A percentile compares a stretch with the other conserved stretches of the same genome.
phyloP scores from a whole-genome alignment of 2,113 vertebrate species.

The Sorex araneus region DNA sequence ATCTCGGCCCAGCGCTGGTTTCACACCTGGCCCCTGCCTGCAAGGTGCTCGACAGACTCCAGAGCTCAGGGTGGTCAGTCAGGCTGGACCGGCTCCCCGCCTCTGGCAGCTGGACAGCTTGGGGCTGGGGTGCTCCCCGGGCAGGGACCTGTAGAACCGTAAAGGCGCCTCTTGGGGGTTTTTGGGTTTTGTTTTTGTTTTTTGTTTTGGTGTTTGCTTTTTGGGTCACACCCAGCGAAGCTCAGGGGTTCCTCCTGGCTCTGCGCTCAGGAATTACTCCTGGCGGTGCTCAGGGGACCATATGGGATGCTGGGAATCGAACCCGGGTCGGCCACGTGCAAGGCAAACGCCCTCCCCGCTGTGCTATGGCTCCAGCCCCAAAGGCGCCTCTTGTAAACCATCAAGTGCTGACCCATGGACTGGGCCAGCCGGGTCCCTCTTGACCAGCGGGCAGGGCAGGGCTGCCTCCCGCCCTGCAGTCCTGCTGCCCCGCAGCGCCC shows the following conservation, averaged over 20 bases:
- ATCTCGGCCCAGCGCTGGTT: neutral
- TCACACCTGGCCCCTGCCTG: neutral
- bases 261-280: too few species aligned
- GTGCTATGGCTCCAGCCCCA: too few species aligned
- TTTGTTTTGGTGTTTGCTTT: too few species aligned
- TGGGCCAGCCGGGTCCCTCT: neutral
- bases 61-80: neutral
- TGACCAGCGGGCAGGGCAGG: neutral
- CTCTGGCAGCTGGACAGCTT: neutral
- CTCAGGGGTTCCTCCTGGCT: too few species aligned
- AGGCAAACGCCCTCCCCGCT: too few species aligned
- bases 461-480: neutral
- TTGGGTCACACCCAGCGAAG: too few species aligned
- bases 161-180: neutral
- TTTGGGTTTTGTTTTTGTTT: too few species aligned
- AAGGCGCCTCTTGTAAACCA: neutral
- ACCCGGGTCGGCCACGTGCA: too few species aligned
- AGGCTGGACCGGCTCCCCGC: neutral
- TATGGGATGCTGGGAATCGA: too few species aligned
- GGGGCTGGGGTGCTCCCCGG: neutral
- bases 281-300: too few species aligned
- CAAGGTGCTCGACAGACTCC: neutral
- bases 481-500: slow-evolving; percentile 12
- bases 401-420: neutral
- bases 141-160: too few species aligned